Evolutionary conservation across 2,797 vertebrate species (phyloP).

Genomic region (Brachyrhaphis roseni): DNA sequence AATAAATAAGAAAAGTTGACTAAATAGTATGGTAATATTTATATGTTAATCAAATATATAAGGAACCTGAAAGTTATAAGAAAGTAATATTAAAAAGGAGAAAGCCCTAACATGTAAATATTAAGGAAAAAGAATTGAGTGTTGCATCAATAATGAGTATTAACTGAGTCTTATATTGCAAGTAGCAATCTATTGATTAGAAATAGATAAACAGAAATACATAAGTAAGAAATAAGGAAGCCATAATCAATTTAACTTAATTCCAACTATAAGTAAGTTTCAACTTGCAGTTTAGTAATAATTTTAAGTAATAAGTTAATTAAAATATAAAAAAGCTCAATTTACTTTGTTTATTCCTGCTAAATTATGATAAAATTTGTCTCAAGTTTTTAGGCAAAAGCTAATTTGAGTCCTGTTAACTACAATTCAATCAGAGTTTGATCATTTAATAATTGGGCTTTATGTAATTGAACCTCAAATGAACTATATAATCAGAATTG

Average conservation of each 20-base stretch:
- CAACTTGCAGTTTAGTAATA: not conserved
- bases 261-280: not conserved
- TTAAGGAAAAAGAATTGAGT: not conserved
- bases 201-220: not conserved
- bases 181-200: not conserved
- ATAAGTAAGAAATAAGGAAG: not conserved
- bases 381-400: no score
- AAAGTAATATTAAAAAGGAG: no score
- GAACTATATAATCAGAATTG: no score
- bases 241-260: not conserved
- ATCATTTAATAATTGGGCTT: no score
- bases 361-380: no score
- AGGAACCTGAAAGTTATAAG: no score
- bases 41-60: no score
- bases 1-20: not conserved
- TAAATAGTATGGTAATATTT: no score
- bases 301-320: not conserved
- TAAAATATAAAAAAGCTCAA: not conserved
- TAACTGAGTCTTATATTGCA: not conserved
- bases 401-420: no score
- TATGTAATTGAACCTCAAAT: no score
- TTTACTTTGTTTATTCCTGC: not conserved
- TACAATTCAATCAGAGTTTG: no score
- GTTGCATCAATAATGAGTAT: not conserved
- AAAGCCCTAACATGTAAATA: no score